These are phyloP conservation scores for Lamellibrachia luymesi DNA, from an alignment of 1,140 invertebrate genomes.

Conservation along the genomic window DNA sequence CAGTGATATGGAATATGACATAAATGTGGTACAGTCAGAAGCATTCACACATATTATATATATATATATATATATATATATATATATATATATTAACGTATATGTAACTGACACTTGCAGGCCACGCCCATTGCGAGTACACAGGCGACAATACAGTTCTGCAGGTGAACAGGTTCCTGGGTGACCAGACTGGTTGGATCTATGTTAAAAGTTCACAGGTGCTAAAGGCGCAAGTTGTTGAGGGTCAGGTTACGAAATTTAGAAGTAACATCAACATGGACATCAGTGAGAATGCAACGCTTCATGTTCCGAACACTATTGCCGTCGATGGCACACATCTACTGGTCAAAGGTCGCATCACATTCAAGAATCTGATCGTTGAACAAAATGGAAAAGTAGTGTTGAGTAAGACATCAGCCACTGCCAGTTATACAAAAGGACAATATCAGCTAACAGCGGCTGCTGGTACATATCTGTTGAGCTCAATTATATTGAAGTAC, in stretches of 20 bases:
- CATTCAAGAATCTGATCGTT: constrained; percentile 39
- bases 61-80: too few relatives aligned
- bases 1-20: too few relatives aligned
- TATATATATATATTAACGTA: too few relatives aligned
- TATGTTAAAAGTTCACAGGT: constrained; percentile 33
- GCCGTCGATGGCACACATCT: constrained; percentile 35
- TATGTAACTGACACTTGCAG: constrained; percentile 23
- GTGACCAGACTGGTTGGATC: constrained; percentile 41
- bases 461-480: constrained; percentile 34
- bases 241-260: constrained; percentile 33
- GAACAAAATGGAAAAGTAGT: constrained; percentile 36
- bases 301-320: constrained; percentile 39
- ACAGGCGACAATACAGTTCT: constrained; percentile 24
- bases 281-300: constrained; percentile 32
- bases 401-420: constrained; percentile 37
- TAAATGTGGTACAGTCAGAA: too few relatives aligned
- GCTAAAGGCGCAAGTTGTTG: constrained; percentile 35
- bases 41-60: too few relatives aligned
- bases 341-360: constrained; percentile 36
- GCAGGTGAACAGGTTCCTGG: constrained; percentile 32
- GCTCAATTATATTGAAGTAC: constrained; percentile 35
- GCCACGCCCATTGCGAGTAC: constrained; percentile 36
- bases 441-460: constrained; percentile 31
- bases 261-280: constrained; percentile 37
- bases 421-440: constrained; percentile 35